Evolutionary conservation across 2,797 vertebrate species (phyloP).

Genomic region (Ctenopoma multispine): DNA sequence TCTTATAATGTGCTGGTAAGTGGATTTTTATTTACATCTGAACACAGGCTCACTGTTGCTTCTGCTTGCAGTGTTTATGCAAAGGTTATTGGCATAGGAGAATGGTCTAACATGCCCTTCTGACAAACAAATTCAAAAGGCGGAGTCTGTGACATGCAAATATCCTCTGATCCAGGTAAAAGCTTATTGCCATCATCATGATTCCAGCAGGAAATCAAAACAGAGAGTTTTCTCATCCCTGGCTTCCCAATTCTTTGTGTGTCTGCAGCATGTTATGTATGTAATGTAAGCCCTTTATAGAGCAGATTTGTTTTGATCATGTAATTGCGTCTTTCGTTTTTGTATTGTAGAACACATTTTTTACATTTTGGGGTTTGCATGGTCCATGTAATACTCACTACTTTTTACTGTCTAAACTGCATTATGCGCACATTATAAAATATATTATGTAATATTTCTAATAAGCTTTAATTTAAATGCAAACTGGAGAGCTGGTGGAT

Average conservation of each 20-base stretch:
- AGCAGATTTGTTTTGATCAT: too few species aligned
- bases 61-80: background rate
- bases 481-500: background rate
- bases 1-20: too few species aligned
- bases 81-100: background rate
- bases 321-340: background rate
- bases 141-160: background rate
- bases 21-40: background rate
- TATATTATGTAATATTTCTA: too few species aligned
- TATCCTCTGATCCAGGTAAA: background rate
- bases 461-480: conserved; percentile 16
- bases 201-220: too few species aligned
- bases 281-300: too few species aligned
- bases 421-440: conserved; percentile 14
- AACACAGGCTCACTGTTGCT: background rate
- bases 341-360: background rate
- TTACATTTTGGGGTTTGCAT: background rate
- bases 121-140: background rate
- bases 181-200: background rate
- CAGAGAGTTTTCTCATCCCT: too few species aligned
- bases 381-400: background rate
- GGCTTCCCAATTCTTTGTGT: too few species aligned
- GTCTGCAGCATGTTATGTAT: too few species aligned
- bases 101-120: background rate
- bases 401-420: conserved; percentile 2